phyloP scores from a whole-genome alignment of 2,113 vertebrate species.

The Megalops atlanticus region DNA sequence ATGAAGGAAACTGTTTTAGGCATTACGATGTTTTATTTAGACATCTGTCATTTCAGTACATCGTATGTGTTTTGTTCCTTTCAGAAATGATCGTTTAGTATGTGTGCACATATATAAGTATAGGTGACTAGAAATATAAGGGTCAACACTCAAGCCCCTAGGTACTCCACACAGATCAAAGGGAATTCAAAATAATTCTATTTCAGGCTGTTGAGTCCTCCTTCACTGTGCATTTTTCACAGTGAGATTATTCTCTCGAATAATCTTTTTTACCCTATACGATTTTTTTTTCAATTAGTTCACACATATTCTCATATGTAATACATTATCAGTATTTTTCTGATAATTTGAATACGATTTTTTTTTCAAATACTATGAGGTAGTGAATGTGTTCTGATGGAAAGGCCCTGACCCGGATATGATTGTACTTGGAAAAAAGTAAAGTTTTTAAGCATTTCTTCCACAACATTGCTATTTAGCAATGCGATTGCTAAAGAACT shows the following conservation, averaged over 20 bases:
- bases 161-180: conserved; percentile 41
- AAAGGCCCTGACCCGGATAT: background rate
- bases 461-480: background rate
- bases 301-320: background rate
- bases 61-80: background rate
- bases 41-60: background rate
- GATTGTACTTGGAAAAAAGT: background rate
- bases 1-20: background rate
- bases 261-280: no score
- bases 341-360: conserved; percentile 17
- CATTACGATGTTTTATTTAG: background rate
- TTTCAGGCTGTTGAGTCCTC: conserved; percentile 22
- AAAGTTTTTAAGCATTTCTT: background rate
- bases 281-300: no score
- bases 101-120: background rate
- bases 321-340: background rate
- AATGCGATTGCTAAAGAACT: no score
- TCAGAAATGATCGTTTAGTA: background rate
- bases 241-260: no score
- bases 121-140: background rate
- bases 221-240: background rate
- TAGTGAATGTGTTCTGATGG: background rate
- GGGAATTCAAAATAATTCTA: conserved; percentile 67
- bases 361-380: background rate
- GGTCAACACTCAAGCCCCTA: conserved; percentile 10